Evolutionary conservation across 2,888 invertebrate species (phyloP).

Genomic region (Ochropacha duplaris): DNA sequence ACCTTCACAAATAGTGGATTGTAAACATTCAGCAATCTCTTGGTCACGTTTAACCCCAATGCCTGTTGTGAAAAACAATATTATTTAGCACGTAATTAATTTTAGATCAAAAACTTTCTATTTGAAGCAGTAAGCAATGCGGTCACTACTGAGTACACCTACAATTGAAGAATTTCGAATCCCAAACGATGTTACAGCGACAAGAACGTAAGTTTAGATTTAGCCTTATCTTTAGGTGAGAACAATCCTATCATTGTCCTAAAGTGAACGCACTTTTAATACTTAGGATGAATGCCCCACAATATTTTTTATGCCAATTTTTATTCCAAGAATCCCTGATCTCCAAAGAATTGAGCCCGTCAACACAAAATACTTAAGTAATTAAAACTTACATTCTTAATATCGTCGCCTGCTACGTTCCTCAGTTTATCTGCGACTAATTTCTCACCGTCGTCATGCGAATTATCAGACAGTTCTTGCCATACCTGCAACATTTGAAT

Average conservation of each 20-base stretch:
- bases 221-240: no score
- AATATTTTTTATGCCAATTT: no score
- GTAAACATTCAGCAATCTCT: slow-evolving; percentile 56
- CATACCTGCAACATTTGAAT: slow-evolving; percentile 42
- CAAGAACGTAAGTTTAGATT: no score
- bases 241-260: no score
- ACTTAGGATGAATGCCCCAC: no score
- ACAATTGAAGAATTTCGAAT: no score
- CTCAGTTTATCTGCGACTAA: slow-evolving; percentile 43
- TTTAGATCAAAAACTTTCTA: background rate
- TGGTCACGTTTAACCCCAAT: slow-evolving; percentile 59
- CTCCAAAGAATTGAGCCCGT: no score
- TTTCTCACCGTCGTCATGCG: slow-evolving; percentile 37
- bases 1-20: slow-evolving; percentile 63
- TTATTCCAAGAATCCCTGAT: no score
- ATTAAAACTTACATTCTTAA: slow-evolving; percentile 51
- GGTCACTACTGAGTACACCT: no score
- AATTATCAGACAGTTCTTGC: slow-evolving; percentile 46
- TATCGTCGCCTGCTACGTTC: slow-evolving; percentile 47
- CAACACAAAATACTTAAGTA: background rate
- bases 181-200: no score
- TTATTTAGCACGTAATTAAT: background rate
- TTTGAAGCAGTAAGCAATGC: no score
- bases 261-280: no score
- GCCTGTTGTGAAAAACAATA: slow-evolving; percentile 43